Evolutionary conservation across 2,113 vertebrate species (phyloP), one percentile per base, ranked within the genome.

Genomic region (Laticauda laticaudata): DNA sequence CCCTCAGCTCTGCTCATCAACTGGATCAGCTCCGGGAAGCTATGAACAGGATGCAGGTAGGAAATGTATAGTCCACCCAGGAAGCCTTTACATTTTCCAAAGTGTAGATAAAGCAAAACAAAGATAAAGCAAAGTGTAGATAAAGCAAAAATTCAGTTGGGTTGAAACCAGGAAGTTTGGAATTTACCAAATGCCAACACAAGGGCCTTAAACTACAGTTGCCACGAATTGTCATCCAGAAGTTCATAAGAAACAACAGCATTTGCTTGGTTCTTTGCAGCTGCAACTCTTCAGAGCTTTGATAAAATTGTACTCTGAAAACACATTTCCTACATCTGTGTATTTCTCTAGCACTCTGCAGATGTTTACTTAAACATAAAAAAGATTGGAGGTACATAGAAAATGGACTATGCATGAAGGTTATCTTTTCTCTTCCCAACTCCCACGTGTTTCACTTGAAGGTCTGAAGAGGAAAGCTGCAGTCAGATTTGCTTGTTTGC

Each of bases 1-100:
- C 99, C 0, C 98, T 99, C 2, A 99, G 99, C 97, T 99, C 99
- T 0, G 99, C 99, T 4, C 99, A 99, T 95, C 99, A 99, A 97
- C 98, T 99, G 3, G 99, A 99, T 97, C 99, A 99, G 97, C 98
- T 99, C 20, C 97, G 99, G 0, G 99, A 99, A 96, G 98, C 99
- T 69, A 99, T 99, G 99, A 99, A 99, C 98, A 98, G 98, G 93
- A 99, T 99, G 99, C 99, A 99, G 99, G 99, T 99, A 94, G 94
- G 98, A 20, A 61, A 0, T 26, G 5, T 39, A 20, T 39, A 20
- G 8, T 75, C 61, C 6, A n/a, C 9, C 20, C 8, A 18, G 11
- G 5, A 90, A 53, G 15, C 8, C 48, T 51, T 51, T 51, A 51
- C 48, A 51, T 7, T 51, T 51, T 51, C 48, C 48, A 51, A 9